Percentiles rank a stretch among this genome's conserved stretches.
Evolutionary conservation across 2,113 vertebrate species (phyloP).

Genomic region (Shinisaurus crocodilurus): DNA sequence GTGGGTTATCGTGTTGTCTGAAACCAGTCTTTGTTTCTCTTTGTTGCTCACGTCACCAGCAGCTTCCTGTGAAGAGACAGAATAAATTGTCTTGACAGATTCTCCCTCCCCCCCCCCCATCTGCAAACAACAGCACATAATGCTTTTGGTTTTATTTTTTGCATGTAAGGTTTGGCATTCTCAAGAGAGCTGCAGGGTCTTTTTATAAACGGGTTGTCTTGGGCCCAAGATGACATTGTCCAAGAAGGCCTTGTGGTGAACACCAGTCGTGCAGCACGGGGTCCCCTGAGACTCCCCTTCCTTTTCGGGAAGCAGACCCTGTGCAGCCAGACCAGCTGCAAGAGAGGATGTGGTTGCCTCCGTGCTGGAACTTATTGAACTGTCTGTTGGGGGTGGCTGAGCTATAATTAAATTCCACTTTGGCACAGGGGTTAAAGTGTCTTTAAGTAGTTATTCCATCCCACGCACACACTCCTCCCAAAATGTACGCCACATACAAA

Average conservation of each 20-base stretch:
- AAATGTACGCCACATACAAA: neutral
- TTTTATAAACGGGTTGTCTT: neutral
- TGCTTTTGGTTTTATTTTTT: neutral
- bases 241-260: neutral
- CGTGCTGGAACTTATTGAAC: neutral
- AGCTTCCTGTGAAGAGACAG: fast-evolving
- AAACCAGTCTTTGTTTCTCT: neutral
- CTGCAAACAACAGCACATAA: neutral
- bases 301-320: neutral
- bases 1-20: no score
- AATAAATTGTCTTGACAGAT: neutral
- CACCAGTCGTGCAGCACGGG: no score
- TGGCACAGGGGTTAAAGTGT: neutral
- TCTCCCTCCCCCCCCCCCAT: neutral
- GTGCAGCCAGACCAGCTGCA: neutral
- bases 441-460: neutral
- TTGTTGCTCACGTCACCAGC: neutral
- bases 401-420: neutral
- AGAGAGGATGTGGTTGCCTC: neutral
- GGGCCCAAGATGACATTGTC: neutral
- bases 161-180: neutral
- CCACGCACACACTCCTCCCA: neutral
- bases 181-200: neutral
- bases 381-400: neutral
- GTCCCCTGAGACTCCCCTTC: neutral